phyloP scores from a whole-genome alignment of 2,113 vertebrate genomes.

The Melospiza melodia region DNA sequence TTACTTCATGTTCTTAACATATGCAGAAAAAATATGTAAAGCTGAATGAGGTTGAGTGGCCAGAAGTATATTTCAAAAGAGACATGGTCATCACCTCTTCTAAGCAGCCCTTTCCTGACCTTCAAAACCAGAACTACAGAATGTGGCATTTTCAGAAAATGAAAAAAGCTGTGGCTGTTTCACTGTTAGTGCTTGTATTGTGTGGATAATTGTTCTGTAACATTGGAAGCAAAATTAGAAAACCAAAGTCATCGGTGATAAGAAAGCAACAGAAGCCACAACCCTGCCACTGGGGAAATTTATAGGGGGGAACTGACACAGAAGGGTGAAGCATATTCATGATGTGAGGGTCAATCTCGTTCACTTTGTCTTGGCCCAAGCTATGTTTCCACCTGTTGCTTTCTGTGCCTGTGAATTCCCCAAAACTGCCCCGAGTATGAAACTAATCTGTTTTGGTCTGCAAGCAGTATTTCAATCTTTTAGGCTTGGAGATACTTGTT shows the following conservation, averaged over 20 bases:
- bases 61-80: background rate
- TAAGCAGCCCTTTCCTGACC: background rate
- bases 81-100: background rate
- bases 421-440: background rate
- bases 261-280: background rate
- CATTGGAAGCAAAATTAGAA: background rate
- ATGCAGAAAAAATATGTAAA: background rate
- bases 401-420: background rate
- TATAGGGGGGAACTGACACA: background rate
- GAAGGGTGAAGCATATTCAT: background rate
- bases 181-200: background rate
- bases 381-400: constrained; percentile 24
- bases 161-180: background rate
- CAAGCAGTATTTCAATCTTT: background rate
- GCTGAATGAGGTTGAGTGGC: background rate
- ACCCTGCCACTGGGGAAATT: background rate
- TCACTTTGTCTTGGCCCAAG: background rate
- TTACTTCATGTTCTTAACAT: background rate
- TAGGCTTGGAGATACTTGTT: background rate
- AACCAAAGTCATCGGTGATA: accelerated
- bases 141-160: background rate
- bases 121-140: background rate
- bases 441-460: background rate
- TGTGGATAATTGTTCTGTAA: background rate
- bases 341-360: background rate